Evolutionary conservation across 1,140 invertebrate species (phyloP).

Genomic region (Heliconius eleuchia): DNA sequence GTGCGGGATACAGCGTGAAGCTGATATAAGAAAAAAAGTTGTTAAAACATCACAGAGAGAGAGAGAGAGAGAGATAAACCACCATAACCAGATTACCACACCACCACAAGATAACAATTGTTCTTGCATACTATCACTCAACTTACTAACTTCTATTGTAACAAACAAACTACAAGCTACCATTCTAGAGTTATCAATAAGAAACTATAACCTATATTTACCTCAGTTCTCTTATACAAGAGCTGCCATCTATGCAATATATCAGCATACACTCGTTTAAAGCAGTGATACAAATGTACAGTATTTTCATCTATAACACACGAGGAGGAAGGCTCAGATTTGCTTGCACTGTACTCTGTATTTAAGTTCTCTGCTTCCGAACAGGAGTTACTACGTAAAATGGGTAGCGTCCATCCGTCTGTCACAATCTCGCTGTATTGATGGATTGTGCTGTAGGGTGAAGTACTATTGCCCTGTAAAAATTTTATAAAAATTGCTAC

Average conservation of each 20-base stretch:
- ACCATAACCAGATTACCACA: no score
- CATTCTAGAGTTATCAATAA: no score
- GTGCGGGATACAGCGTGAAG: no score
- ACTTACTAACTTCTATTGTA: no score
- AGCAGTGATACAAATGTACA: constrained; percentile 89
- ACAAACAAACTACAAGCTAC: no score
- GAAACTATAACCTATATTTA: constrained; percentile 43
- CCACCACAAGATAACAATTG: no score
- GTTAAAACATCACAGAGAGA: no score
- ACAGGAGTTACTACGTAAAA: constrained; percentile 92
- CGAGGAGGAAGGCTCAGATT: constrained; percentile 61
- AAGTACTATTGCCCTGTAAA: constrained; percentile 85
- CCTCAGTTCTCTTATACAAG: constrained; percentile 90
- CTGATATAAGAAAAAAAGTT: no score
- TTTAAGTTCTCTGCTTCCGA: constrained; percentile 89
- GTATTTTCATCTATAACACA: constrained; percentile 70
- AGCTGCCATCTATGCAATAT: constrained; percentile 91
- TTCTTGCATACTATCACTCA: no score
- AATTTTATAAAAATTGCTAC: not conserved
- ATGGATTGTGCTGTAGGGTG: constrained; percentile 95
- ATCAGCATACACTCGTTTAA: constrained; percentile 94
- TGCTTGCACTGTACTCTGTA: constrained; percentile 61
- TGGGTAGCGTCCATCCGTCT: constrained; percentile 88
- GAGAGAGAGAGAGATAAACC: no score
- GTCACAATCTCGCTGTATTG: constrained; percentile 88